Evolutionary conservation across 2,113 vertebrate species (phyloP).

Genomic region (Athene cunicularia): DNA sequence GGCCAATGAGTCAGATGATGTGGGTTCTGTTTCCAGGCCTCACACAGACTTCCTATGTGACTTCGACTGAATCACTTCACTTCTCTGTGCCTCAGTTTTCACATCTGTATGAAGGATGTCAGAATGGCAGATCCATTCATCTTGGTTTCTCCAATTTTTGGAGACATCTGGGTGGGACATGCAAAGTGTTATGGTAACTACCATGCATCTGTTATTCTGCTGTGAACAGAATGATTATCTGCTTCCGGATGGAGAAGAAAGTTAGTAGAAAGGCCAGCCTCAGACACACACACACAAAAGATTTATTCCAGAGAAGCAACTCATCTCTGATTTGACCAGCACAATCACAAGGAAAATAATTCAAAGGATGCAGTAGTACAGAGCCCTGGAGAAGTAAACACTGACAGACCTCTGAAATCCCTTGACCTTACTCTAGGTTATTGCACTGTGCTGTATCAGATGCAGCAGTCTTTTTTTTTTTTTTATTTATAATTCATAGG

Average conservation of each 20-base stretch:
- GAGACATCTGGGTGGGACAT: slow-evolving; percentile 66
- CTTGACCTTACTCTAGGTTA: slow-evolving; percentile 63
- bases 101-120: slow-evolving; percentile 63
- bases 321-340: background rate
- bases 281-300: background rate
- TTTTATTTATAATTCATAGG: slow-evolving; percentile 60
- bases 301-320: background rate
- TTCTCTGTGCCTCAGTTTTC: slow-evolving; percentile 32
- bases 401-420: slow-evolving; percentile 41
- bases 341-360: slow-evolving; percentile 22
- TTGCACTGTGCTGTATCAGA: background rate
- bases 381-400: slow-evolving; percentile 33
- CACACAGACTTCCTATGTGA: slow-evolving; percentile 39
- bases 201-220: slow-evolving; percentile 53
- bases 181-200: slow-evolving; percentile 47
- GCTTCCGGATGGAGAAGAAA: slow-evolving; percentile 10
- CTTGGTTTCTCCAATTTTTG: slow-evolving; percentile 40
- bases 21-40: slow-evolving; percentile 63
- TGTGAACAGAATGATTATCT: slow-evolving; percentile 50
- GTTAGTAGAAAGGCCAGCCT: background rate
- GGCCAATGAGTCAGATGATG: slow-evolving; percentile 64
- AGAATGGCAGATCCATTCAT: slow-evolving; percentile 54
- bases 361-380: slow-evolving; percentile 14
- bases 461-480: background rate
- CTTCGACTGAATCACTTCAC: slow-evolving; percentile 3